These are phyloP conservation scores for Toxotes lorentzi DNA, from an alignment of 2,797 vertebrate species.

Conservation along the genomic window DNA sequence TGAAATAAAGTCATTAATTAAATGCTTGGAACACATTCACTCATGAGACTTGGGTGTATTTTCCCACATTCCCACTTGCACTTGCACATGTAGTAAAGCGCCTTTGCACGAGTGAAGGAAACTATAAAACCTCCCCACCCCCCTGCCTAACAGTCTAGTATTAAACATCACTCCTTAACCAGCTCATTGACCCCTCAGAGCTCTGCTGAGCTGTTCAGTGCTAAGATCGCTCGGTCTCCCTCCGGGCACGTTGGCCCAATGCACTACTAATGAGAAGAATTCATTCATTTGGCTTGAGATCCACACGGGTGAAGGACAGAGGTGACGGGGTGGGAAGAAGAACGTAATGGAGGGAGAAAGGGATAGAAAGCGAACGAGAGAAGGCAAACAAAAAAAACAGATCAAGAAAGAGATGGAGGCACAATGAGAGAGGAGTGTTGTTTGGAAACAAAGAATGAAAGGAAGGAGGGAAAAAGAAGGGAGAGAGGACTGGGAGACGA, in stretches of 20 bases:
- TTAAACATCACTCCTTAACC: conserved; percentile 80
- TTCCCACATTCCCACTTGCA: conserved; percentile 1
- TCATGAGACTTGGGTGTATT: not conserved
- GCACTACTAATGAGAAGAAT: conserved; percentile 79
- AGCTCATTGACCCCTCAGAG: conserved; percentile 80
- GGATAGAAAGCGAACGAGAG: conserved; percentile 17
- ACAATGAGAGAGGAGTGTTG: conserved; percentile 7
- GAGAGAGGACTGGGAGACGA: conserved; percentile 20
- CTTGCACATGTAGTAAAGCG: conserved; percentile 24
- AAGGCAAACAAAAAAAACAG: not conserved
- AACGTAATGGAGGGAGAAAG: conserved; percentile 34
- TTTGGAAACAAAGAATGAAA: conserved; percentile 38
- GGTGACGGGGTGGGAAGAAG: conserved; percentile 28
- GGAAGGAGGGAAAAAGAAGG: conserved; percentile 7
- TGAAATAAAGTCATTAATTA: conserved; percentile 30
- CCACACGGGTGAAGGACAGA: conserved; percentile 58
- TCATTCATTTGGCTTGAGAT: conserved; percentile 70
- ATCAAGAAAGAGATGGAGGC: conserved; percentile 23
- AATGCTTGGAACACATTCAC: not conserved
- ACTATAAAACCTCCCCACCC: conserved; percentile 22
- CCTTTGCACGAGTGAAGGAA: conserved; percentile 32
- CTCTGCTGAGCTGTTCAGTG: conserved; percentile 70
- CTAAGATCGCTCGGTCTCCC: conserved; percentile 63
- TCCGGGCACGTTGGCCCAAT: conserved; percentile 58
- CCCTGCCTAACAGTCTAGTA: conserved; percentile 51